Conservation (phyloP, 2,888 invertebrate species). For the Mycalesis mineus region DNA sequence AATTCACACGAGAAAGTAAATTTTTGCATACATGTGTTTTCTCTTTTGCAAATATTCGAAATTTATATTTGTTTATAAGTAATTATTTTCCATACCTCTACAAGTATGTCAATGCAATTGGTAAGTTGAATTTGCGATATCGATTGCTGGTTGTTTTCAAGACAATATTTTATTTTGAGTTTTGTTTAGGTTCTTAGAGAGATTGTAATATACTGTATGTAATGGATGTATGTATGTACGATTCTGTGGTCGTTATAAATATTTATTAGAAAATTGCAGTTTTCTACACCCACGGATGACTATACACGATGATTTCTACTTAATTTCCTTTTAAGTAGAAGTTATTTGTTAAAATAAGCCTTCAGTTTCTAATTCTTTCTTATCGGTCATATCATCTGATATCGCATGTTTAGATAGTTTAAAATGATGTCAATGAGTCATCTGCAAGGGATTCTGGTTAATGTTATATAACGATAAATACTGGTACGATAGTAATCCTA, state of each 20-base stretch:
- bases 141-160: conserved; percentile 24
- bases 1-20: conserved; percentile 45
- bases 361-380: neutral
- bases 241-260: conserved; percentile 71
- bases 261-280: conserved; percentile 74
- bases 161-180: conserved; percentile 59
- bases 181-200: too few species aligned
- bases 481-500: conserved; percentile 68
- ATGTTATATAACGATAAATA: conserved; percentile 65
- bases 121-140: conserved; percentile 12
- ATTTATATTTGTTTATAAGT: conserved; percentile 32
- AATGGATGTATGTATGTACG: too few species aligned
- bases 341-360: conserved; percentile 56
- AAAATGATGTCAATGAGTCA: conserved; percentile 9
- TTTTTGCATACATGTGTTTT: conserved; percentile 38
- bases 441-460: conserved; percentile 33
- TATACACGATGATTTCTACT: conserved; percentile 69
- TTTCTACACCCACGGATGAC: conserved; percentile 72
- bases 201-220: too few species aligned
- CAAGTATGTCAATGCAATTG: conserved; percentile 61
- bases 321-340: conserved; percentile 66
- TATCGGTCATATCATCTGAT: neutral
- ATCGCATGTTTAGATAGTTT: neutral
- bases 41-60: conserved; percentile 19
- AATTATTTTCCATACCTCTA: conserved; percentile 45